These are phyloP conservation scores for Polypterus bichir DNA, from an alignment of 2,113 vertebrate species.

Conservation along the genomic window DNA sequence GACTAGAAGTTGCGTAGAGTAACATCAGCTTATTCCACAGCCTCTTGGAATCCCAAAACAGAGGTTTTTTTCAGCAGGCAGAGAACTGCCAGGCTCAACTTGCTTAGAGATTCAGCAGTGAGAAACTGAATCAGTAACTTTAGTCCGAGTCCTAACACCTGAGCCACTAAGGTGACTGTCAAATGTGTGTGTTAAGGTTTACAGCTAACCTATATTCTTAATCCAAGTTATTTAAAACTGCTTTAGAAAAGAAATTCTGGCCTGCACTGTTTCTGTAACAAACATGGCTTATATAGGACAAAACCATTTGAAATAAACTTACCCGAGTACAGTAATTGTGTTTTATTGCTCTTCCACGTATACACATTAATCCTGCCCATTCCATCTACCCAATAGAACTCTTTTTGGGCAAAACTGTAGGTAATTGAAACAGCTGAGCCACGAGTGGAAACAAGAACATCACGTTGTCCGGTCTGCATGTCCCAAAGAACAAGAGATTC, in stretches of 20 bases:
- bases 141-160: no score
- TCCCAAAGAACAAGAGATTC: conserved; percentile 51
- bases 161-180: background rate
- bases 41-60: no score
- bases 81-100: no score
- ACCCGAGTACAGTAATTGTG: conserved; percentile 51
- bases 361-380: conserved; percentile 41
- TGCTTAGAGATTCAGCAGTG: no score
- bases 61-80: no score
- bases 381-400: conserved; percentile 67
- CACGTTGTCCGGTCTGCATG: conserved; percentile 40
- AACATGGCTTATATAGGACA: background rate
- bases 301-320: background rate
- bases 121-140: no score
- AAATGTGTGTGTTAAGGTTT: no score
- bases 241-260: background rate
- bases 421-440: conserved; percentile 40
- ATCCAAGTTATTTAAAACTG: background rate
- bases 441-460: conserved; percentile 30
- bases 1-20: no score
- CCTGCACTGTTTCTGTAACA: background rate
- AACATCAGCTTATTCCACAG: no score
- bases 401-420: conserved; percentile 47
- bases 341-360: conserved; percentile 31
- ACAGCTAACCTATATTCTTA: background rate